Percentiles rank a stretch among this genome's conserved stretches.
Conservation (phyloP, 2,113 vertebrate species). For the Onychorhynchus coronatus region DNA sequence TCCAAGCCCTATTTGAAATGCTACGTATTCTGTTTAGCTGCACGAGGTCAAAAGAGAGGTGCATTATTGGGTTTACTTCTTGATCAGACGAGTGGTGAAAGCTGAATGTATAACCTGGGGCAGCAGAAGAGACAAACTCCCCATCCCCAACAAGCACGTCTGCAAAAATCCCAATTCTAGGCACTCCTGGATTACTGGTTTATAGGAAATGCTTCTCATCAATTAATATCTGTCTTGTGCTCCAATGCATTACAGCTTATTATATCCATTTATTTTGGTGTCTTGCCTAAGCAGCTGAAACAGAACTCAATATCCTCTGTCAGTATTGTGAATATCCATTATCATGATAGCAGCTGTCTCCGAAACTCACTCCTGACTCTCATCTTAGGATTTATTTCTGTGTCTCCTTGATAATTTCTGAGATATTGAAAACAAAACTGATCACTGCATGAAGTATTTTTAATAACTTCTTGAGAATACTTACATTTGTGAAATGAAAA, state of each 20-base stretch:
- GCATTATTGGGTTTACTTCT: background rate
- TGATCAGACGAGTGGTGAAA: background rate
- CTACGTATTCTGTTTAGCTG: background rate
- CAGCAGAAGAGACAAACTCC: background rate
- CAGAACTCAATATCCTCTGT: background rate
- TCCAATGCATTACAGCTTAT: background rate
- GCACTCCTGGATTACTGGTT: background rate
- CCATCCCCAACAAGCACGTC: background rate
- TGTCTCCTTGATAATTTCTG: background rate
- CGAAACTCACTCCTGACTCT: background rate
- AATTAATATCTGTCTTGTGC: background rate
- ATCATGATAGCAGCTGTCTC: background rate
- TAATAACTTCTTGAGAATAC: background rate
- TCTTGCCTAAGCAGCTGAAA: conserved; percentile 1
- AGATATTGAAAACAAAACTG: background rate
- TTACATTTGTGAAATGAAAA: background rate
- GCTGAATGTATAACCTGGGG: background rate
- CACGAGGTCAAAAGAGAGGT: background rate
- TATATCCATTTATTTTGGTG: conserved; percentile 8
- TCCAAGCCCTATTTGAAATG: background rate
- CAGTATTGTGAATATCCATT: background rate
- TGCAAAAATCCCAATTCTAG: background rate
- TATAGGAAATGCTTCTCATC: background rate
- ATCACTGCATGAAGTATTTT: background rate
- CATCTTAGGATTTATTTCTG: background rate